Evolutionary conservation across 2,888 invertebrate species (phyloP), one percentile per base, ranked within the genome.

Genomic region (Mechanitis mazaeus): DNA sequence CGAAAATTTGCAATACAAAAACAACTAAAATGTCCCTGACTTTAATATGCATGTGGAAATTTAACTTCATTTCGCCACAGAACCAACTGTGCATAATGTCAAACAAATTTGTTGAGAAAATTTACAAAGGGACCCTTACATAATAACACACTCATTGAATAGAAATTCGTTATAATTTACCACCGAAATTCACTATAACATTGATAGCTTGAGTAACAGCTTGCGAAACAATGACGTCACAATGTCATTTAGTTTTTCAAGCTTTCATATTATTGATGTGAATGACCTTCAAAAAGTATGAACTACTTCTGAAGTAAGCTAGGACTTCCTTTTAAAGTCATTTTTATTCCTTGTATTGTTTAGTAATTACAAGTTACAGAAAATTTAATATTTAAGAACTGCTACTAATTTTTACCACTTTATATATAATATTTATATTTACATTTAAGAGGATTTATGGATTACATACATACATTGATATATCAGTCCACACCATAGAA

Each of bases 211-310:
- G 76, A 72, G 81, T 79, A 82, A 80, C 65, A 61, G 70, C 71
- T 84, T 84, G 80, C 83, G 81, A 80, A 81, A 86, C 74, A 70
- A 80, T 84, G 85, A 87, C 87, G 85, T 86, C 87, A 81, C 81
- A 78, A 74, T 79, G 83, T 83, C 83, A 81, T 83, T 79, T 83
- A 78, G 84, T 85, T 87, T 84, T 80, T 83, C 84, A 83, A 84
- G 83, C 80, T 87, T 86, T 85, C 83, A 83, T 77, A 85, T 84
- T 70, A 72, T 75, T 82, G 75, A 77, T 42, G 9, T 42, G 7
- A 64, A 59, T 58, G 68, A 68, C 71, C 69, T 71, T 68, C 63
- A 63, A 64, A 59, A 46, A 7, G 1, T 11, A 42, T 42, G 11
- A 42, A 9, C 42, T 42, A 42, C 6, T 42, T 42, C 6, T 42